Percentiles rank a stretch among this genome's conserved stretches.
Evolutionary conservation across 2,797 vertebrate genomes (phyloP).

Genomic region (Hemitrygon akajei): DNA sequence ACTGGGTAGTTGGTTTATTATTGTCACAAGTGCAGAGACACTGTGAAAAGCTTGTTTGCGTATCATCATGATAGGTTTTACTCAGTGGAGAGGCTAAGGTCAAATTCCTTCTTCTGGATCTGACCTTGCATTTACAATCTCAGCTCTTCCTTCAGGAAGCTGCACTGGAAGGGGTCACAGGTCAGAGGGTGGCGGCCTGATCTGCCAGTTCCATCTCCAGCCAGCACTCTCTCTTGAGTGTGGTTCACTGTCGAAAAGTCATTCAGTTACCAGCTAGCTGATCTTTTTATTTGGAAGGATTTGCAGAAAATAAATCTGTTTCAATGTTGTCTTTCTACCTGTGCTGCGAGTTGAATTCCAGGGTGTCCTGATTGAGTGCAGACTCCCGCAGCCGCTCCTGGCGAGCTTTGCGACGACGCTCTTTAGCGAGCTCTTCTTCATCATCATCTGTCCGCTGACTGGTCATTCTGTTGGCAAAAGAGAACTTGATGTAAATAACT

Average conservation of each 20-base stretch:
- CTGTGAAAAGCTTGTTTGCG: background rate
- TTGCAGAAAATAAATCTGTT: background rate
- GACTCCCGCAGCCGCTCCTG: conserved; percentile 80
- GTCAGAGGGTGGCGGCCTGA: background rate
- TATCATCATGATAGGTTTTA: too few relatives aligned
- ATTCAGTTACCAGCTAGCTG: background rate
- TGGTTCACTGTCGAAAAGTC: background rate
- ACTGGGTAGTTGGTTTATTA: too few relatives aligned
- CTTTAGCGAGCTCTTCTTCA: conserved; percentile 87
- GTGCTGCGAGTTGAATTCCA: conserved; percentile 78
- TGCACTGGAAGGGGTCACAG: conserved; percentile 17
- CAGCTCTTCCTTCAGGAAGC: background rate
- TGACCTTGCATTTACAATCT: background rate
- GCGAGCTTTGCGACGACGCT: conserved; percentile 83
- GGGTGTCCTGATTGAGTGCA: conserved; percentile 52
- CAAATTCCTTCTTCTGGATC: background rate
- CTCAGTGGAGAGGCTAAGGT: background rate
- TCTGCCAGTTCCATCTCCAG: too few relatives aligned
- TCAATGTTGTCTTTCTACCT: conserved; percentile 58
- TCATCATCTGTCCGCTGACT: conserved; percentile 76
- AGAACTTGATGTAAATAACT: background rate
- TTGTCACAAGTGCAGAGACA: background rate
- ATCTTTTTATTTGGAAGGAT: background rate
- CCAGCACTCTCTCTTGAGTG: background rate
- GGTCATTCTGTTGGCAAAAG: conserved; percentile 64